Base-by-base conservation (phyloP, 2,797 vertebrate genomes). In the Discoglossus pictus region DNA sequence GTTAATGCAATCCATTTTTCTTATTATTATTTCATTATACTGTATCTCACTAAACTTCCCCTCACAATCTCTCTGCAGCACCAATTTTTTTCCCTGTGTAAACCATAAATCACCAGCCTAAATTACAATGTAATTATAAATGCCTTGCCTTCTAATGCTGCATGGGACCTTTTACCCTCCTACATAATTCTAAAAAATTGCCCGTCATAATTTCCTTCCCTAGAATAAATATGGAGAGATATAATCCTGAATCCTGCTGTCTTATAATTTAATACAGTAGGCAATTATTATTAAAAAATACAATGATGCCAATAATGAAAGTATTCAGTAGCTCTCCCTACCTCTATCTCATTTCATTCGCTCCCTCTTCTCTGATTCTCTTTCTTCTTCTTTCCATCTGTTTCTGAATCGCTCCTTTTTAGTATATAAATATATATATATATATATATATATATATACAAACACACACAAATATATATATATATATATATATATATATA, bases 71-170 rank as follows among this genome's bases (percentile, higher is more conserved):
- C 87, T 89, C 80, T 71, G 83, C 78, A 83, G 88, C 89, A 86
- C 88, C 88, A 88, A 88, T 88, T 60, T 84, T 88, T 89, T 89
- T 90, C 87, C 90, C 87, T 90, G 88, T 85, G 86, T 91, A 94
- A 88, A 87, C 85, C 82, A 90, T 90, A 90, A 90, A 94, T 93
- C 91, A 92, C 88, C 79, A 91, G 89, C 91, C 92, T 93, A 94
- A 96, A 97, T 98, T 96, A 95, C 95, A 95, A 96, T 97, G 97
- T 97, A 95, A 98, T 97, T 98, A 98, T 92, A 92, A 89, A 89
- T 87, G 92, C 91, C 90, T 94, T 92, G 92, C 90, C 89, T 91
- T 91, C 91, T 91, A 94, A 96, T 97, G 92, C 93, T 95, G 92
- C 90, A 87, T 87, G 87, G 93, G 93, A 95, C 92, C 91, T 87